Evolutionary conservation across 2,888 invertebrate genomes (phyloP), one percentile per base, ranked within the genome.

Genomic region (Mellilla xanthometata): DNA sequence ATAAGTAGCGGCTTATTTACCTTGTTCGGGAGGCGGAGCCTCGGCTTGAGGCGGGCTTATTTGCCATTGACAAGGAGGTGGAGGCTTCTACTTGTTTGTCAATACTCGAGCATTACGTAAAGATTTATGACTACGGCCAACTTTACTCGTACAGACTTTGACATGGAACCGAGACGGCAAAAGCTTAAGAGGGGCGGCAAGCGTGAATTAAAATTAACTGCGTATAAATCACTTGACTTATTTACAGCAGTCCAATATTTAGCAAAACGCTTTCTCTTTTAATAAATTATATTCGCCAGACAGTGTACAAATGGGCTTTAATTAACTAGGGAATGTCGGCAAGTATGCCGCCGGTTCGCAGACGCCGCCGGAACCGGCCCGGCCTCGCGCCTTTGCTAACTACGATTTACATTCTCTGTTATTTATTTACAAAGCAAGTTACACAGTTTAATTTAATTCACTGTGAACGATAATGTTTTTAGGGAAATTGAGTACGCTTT

Each of bases 11-110:
- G 48, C 70, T 76, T 85, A 88, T 86, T 79, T 88, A 87, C 81
- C 75, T 77, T 74, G 68, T 68, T 68, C 68, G 67, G 64, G 86
- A 86, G 88, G 87, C 86, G 88, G 82, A 77, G 88, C 86, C 69
- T 76, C 71, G 68, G 72, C 74, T 78, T 69, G 80, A 88, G 88
- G 88, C 88, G 88, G 88, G 85, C 80, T 85, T 86, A 81, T 84
- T 84, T 83, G 75, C 74, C 78, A 81, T 85, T 80, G 83, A 85
- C 82, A 83, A 83, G 84, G 83, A 87, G 87, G 85, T 77, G 84
- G 72, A 74, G 71, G 69, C 69, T 70, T 64, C 60, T 62, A 63
- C 72, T 76, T 78, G 73, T 81, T 81, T 84, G 82, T 82, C 78
- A 78, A 80, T 76, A 73, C 60, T 60, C 42, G 28, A 48, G 51